phyloP scores from a whole-genome alignment of 2,113 vertebrate genomes.

The Poecile atricapillus region DNA sequence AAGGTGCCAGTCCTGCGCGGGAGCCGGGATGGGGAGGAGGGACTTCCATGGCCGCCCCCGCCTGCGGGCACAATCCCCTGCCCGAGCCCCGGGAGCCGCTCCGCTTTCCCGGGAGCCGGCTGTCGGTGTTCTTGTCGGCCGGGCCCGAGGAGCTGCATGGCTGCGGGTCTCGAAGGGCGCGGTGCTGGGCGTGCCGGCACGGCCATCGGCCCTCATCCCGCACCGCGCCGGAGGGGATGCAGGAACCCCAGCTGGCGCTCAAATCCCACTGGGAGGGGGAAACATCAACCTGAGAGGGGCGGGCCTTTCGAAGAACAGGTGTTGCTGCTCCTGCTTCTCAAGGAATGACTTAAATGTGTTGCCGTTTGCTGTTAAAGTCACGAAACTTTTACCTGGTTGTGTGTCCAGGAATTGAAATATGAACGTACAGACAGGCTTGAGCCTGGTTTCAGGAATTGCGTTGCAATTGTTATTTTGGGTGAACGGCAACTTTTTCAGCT shows the following conservation, averaged over 20 bases:
- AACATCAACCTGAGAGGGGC: no score
- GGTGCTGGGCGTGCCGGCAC: neutral
- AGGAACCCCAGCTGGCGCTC: fast-evolving
- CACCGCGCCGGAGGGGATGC: neutral
- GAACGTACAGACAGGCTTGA: neutral
- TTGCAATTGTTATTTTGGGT: neutral
- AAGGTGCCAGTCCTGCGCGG: constrained; percentile 80
- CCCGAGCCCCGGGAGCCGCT: neutral
- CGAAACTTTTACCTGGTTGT: neutral
- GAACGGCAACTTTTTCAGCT: neutral
- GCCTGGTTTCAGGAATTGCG: neutral
- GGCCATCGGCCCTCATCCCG: fast-evolving
- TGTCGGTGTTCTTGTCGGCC: neutral
- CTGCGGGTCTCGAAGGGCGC: neutral
- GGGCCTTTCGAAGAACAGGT: fast-evolving
- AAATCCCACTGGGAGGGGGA: fast-evolving
- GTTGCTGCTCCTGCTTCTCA: fast-evolving
- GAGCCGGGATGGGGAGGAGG: neutral
- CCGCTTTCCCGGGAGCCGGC: neutral
- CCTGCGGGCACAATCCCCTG: neutral
- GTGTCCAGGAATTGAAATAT: neutral
- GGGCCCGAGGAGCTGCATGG: neutral
- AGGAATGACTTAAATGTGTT: neutral
- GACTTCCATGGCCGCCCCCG: neutral
- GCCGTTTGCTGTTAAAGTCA: neutral